A percentile compares a stretch with the other conserved stretches of the same genome.
phyloP scores from a whole-genome alignment of 2,888 invertebrate species.

The Thyatira batis region DNA sequence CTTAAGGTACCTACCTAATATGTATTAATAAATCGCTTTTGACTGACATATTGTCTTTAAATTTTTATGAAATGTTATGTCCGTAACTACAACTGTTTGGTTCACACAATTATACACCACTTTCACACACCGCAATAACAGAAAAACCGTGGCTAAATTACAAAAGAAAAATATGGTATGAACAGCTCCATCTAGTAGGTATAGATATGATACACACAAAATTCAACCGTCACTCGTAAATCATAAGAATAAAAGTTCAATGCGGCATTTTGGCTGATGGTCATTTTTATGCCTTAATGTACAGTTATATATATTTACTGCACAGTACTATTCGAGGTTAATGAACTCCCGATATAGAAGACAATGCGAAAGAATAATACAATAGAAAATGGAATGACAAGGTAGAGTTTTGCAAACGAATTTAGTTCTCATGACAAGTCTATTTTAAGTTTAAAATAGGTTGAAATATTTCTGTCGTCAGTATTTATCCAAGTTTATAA shows the following conservation, averaged over 20 bases:
- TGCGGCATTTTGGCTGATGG: not conserved
- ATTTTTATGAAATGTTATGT: not conserved
- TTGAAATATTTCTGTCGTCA: not conserved
- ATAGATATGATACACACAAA: not conserved
- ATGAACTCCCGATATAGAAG: conserved; percentile 1
- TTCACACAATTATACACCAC: conserved; percentile 23
- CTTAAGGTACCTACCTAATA: not conserved
- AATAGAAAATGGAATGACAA: conserved; percentile 1
- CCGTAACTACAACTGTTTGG: conserved; percentile 14
- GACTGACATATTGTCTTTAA: not conserved
- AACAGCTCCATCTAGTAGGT: not conserved
- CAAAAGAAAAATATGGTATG: not conserved
- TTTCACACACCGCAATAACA: conserved; percentile 5
- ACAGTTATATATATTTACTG: not conserved
- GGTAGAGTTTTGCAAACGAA: not conserved
- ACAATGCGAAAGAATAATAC: not conserved
- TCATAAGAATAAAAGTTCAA: not conserved
- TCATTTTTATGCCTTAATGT: not conserved
- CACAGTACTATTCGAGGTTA: not conserved
- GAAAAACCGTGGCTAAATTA: conserved; percentile 1
- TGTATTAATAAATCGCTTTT: conserved; percentile 8
- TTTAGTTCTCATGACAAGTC: not conserved
- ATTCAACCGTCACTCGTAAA: not conserved
- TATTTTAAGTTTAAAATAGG: not conserved
- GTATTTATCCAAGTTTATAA: not conserved